These are phyloP conservation scores for Meta bourneti DNA, from an alignment of 2,888 invertebrate species.

Conservation along the genomic window DNA sequence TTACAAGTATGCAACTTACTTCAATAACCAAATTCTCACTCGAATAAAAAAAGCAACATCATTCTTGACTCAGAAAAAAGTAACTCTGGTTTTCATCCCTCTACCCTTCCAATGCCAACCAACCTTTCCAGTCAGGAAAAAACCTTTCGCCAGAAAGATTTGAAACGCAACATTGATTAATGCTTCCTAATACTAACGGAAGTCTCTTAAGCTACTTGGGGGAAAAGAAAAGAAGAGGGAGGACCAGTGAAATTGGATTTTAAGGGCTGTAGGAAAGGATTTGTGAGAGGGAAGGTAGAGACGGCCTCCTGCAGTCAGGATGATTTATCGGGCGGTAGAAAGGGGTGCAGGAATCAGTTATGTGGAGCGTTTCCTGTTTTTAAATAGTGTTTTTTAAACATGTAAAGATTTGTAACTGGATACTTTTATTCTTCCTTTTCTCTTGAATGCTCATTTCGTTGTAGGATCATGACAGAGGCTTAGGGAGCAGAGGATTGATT, in stretches of 20 bases:
- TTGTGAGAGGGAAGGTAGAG: not conserved
- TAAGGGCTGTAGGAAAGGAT: conserved; percentile 22
- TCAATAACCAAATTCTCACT: not conserved
- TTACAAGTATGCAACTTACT: too few relatives aligned
- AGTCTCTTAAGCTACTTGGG: conserved; percentile 39
- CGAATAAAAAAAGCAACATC: not conserved
- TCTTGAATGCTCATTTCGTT: too few relatives aligned
- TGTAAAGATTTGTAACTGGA: not conserved
- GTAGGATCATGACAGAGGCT: too few relatives aligned
- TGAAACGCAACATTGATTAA: conserved; percentile 66
- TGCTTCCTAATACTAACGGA: conserved; percentile 61
- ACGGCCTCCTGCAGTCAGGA: conserved; percentile 32
- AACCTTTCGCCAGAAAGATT: conserved; percentile 13
- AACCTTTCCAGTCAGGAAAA: not conserved
- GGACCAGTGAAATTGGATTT: conserved; percentile 21
- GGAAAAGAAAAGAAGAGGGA: not conserved
- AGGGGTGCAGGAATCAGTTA: conserved; percentile 30
- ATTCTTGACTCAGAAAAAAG: not conserved
- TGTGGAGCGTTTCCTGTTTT: conserved; percentile 37
- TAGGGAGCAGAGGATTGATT: too few relatives aligned
- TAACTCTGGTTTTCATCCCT: not conserved
- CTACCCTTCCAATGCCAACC: not conserved
- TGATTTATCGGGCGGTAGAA: conserved; percentile 43
- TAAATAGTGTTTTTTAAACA: not conserved
- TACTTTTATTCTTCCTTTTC: not conserved